A percentile compares a stretch with the other conserved stretches of the same genome.
phyloP scores from a whole-genome alignment of 2,888 invertebrate genomes.

The Ophion slaviceki region DNA sequence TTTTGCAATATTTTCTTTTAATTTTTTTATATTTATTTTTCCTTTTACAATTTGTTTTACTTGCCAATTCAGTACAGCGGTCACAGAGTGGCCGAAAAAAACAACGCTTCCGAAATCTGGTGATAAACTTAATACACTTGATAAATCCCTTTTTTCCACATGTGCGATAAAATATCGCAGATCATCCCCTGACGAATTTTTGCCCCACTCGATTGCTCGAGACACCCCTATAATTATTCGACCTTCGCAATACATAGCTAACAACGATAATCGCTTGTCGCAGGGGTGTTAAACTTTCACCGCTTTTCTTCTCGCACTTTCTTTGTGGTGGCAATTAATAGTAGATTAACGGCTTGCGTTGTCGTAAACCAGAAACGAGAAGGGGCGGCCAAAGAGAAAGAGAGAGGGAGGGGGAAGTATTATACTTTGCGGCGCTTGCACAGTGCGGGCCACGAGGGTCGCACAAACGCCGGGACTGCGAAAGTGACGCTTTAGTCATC shows the following conservation, averaged over 20 bases:
- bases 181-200: not conserved
- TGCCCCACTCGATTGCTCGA: not conserved
- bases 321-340: conserved; percentile 82
- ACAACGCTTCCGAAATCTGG: too few relatives aligned
- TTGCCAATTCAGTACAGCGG: too few relatives aligned
- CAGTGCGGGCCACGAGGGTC: conserved; percentile 65
- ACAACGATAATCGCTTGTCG: not conserved
- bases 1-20: too few relatives aligned
- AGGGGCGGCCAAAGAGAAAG: conserved; percentile 11
- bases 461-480: conserved; percentile 42
- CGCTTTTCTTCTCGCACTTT: conserved; percentile 70
- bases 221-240: not conserved
- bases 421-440: conserved; percentile 24
- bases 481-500: conserved; percentile 53
- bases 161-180: not conserved
- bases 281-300: conserved; percentile 63
- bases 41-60: too few relatives aligned
- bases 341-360: conserved; percentile 78
- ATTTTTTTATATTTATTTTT: too few relatives aligned
- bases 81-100: too few relatives aligned
- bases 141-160: not conserved
- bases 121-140: not conserved
- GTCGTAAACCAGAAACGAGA: conserved; percentile 47
- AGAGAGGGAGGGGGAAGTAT: conserved; percentile 9
- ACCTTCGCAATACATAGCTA: not conserved